A percentile compares a stretch with the other conserved stretches of the same genome.
Evolutionary conservation across 2,888 invertebrate species (phyloP).

Genomic region (Ctenicera cuprea): DNA sequence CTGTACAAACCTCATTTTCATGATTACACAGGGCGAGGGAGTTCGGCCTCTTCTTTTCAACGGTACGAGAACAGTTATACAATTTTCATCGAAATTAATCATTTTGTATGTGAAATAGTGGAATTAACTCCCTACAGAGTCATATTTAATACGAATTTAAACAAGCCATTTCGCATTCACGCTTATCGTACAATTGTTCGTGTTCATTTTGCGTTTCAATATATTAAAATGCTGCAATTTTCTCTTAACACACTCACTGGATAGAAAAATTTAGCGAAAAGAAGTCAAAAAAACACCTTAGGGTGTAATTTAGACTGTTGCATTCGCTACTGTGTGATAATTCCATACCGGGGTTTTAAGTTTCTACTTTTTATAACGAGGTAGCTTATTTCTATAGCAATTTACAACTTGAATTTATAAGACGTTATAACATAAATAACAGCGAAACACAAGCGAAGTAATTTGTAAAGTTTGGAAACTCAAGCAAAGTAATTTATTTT

Average conservation of each 20-base stretch:
- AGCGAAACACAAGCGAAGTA: no score
- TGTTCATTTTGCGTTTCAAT: conserved; percentile 45
- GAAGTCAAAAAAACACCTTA: conserved; percentile 21
- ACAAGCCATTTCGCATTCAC: conserved; percentile 46
- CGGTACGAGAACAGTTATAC: conserved; percentile 21
- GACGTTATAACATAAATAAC: no score
- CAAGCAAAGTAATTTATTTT: no score
- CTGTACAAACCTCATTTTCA: conserved; percentile 6
- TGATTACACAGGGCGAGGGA: conserved; percentile 10
- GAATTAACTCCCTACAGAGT: conserved; percentile 36
- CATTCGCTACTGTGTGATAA: background rate
- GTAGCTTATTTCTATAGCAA: background rate
- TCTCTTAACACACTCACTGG: conserved; percentile 14
- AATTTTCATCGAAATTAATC: conserved; percentile 45
- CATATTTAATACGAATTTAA: conserved; percentile 47
- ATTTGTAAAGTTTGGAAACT: no score
- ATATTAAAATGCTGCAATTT: conserved; percentile 33
- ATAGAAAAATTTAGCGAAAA: background rate
- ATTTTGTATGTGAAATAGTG: conserved; percentile 41
- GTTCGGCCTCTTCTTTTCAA: background rate
- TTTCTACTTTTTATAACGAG: background rate
- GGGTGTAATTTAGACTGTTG: conserved; percentile 20
- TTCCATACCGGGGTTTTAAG: background rate
- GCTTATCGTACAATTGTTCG: conserved; percentile 48
- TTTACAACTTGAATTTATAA: no score